A percentile compares a stretch with the other conserved stretches of the same genome.
phyloP scores from a whole-genome alignment of 2,113 vertebrate genomes.

The Leptobrachium leishanense region DNA sequence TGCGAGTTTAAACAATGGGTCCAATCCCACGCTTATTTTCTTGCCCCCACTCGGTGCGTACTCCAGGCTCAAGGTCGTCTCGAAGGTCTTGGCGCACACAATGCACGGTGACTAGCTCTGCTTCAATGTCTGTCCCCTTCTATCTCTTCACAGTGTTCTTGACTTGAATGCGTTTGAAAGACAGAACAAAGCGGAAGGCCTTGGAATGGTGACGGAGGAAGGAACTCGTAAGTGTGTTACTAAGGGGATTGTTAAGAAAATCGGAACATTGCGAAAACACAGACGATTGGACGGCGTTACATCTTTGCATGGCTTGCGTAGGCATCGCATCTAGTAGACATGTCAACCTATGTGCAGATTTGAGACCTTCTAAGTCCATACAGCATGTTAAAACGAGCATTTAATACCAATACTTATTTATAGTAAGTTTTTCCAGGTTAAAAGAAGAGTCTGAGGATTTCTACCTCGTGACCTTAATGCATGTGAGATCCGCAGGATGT shows the following conservation, averaged over 20 bases:
- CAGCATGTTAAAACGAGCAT: no score
- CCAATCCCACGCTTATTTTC: background rate
- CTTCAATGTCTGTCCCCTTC: constrained; percentile 40
- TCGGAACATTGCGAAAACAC: no score
- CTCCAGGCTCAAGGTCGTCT: constrained; percentile 20
- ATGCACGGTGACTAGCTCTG: background rate
- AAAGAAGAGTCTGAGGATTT: no score
- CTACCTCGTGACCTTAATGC: no score
- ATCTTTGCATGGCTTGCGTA: no score
- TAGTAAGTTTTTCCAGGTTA: no score
- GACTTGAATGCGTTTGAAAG: constrained; percentile 98
- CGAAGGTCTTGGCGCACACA: background rate
- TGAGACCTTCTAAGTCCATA: no score
- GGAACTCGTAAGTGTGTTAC: constrained; percentile 88
- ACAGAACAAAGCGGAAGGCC: constrained; percentile 97
- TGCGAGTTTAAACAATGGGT: background rate
- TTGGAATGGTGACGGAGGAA: constrained; percentile 98
- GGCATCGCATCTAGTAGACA: no score
- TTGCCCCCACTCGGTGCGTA: background rate
- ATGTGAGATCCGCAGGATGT: no score
- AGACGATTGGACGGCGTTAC: no score
- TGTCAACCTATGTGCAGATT: no score
- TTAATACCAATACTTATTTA: no score
- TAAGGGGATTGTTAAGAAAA: background rate
- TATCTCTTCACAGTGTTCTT: constrained; percentile 78